phyloP scores from a whole-genome alignment of 2,888 invertebrate species.

The Oscheius sp. region DNA sequence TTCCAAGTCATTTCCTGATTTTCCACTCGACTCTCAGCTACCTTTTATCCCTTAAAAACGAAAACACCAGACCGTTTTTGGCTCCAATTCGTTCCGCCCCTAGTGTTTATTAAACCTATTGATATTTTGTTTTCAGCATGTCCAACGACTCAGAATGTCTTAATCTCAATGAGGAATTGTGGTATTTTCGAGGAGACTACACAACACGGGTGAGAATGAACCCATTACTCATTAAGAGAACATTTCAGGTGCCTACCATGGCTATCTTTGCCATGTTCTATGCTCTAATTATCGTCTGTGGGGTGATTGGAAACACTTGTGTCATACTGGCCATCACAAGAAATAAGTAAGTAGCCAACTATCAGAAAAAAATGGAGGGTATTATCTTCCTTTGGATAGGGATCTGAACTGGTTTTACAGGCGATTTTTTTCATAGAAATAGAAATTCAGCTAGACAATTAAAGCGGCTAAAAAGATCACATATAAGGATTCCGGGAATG shows the following conservation, averaged over 20 bases:
- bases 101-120: too few species aligned
- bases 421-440: background rate
- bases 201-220: constrained; percentile 45
- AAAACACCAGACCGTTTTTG: too few species aligned
- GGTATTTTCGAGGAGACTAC: constrained; percentile 56
- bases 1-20: too few species aligned
- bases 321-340: constrained; percentile 66
- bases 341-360: constrained; percentile 52
- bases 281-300: constrained; percentile 60
- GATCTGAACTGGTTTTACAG: background rate
- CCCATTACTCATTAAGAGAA: too few species aligned
- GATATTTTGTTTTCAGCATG: constrained; percentile 48
- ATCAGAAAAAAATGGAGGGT: too few species aligned
- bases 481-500: too few species aligned
- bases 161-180: constrained; percentile 63
- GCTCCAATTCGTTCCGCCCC: too few species aligned
- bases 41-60: background rate
- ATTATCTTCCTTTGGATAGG: too few species aligned
- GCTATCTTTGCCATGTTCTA: constrained; percentile 63
- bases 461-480: too few species aligned
- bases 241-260: constrained; percentile 52
- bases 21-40: background rate
- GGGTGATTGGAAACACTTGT: constrained; percentile 66
- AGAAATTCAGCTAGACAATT: too few species aligned
- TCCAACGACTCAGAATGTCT: constrained; percentile 59